Evolutionary conservation across 2,888 invertebrate genomes (phyloP), one percentile per base, ranked within the genome.

Genomic region (Orchesella flavescens): DNA sequence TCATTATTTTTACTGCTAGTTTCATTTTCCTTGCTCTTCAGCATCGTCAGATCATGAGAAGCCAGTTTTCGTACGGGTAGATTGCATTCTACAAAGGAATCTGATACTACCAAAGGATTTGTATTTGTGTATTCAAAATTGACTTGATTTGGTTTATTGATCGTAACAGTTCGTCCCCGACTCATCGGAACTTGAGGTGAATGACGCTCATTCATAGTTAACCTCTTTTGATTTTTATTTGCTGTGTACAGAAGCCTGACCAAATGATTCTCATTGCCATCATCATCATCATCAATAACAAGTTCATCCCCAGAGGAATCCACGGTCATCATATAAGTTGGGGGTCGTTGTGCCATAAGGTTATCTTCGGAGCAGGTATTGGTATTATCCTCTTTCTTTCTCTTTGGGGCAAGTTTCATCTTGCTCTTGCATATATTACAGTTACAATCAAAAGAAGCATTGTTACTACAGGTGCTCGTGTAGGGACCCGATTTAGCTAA

Each of bases 31-130:
- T 53, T 55, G 19, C 23, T 53, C 9, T 2, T n/a, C 0, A 66
- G 53, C 46, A 17, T 63, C 5, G 65, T 24, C 21, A 76, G 43
- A 19, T 76, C 43, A 21, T 76, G 66, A 2, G 76, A 55, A 17
- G 53, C 76, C 24, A 76, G 12, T 55, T 76, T 76, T 55, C 76
- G 1, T 15, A 49, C 75, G 12, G 76, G 76, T 15, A 63, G 74
- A 21, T 43, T 57, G 19, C 46, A 73, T 13, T 73, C 19, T 0
- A 44, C 5, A 15, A 15, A 34, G 0, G 73, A 46, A n/a, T 59
- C 23, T 3, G 21, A 44, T 5, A 44, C 12, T 1, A 34, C 34
- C 34, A 44, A 23, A 34, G 43, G 43, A 17, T 15, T 21, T 9
- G 43, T n/a, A 23, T 1, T 1, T 9, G 43, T n/a, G 7, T 1